Evolutionary conservation across 2,113 vertebrate species (phyloP).

Genomic region (Albula glossodonta): DNA sequence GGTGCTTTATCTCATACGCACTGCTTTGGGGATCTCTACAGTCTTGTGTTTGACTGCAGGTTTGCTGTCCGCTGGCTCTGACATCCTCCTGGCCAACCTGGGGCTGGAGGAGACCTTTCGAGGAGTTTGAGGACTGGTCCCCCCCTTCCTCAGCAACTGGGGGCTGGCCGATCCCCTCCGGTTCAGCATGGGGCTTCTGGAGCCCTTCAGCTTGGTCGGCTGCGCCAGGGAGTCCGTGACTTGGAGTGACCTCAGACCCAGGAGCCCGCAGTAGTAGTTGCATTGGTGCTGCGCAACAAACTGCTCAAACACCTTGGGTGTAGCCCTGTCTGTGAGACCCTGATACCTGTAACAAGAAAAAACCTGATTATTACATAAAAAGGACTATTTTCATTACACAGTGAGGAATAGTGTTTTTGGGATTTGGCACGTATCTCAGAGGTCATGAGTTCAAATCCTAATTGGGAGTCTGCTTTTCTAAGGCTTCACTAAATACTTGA

Average conservation of each 20-base stretch:
- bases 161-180: slow-evolving; percentile 87
- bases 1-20: slow-evolving; percentile 61
- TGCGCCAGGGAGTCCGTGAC: slow-evolving; percentile 70
- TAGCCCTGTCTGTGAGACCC: slow-evolving; percentile 83
- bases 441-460: not conserved
- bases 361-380: not conserved
- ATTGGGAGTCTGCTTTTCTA: not conserved
- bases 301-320: slow-evolving; percentile 82
- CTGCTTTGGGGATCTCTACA: slow-evolving; percentile 57
- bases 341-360: slow-evolving; percentile 80
- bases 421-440: not conserved
- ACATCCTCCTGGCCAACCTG: slow-evolving; percentile 71
- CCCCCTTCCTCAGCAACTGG: slow-evolving; percentile 81
- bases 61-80: slow-evolving; percentile 62
- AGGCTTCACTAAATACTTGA: not conserved
- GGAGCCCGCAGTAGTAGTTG: slow-evolving; percentile 85
- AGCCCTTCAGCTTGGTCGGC: slow-evolving; percentile 78
- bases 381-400: not conserved
- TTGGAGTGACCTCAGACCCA: slow-evolving; percentile 78
- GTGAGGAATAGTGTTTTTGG: not conserved
- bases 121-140: slow-evolving; percentile 75
- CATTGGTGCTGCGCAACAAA: slow-evolving; percentile 82
- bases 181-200: slow-evolving; percentile 81
- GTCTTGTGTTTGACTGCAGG: slow-evolving; percentile 55
- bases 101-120: slow-evolving; percentile 77